phyloP scores from a whole-genome alignment of 53 echinoderm and acorn worm genomes.

The Echinometra lucunter region DNA sequence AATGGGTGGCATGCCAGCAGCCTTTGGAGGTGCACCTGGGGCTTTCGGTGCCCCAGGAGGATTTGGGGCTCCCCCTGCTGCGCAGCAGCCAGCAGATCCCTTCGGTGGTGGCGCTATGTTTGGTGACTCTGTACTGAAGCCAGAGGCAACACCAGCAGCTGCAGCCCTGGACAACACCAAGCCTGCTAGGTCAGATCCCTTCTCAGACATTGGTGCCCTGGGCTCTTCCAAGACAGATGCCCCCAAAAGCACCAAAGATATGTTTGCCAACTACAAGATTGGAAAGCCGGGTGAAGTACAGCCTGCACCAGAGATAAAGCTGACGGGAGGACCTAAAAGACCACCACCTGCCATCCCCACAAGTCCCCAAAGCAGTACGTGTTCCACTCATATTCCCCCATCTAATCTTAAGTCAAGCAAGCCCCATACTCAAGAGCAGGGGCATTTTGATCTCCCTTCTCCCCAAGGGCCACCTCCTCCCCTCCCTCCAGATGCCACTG shows the following conservation, averaged over 20 bases:
- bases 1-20: constrained; percentile 59
- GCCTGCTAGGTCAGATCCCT: constrained; percentile 83
- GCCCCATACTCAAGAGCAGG: constrained; percentile 26
- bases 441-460: constrained; percentile 85
- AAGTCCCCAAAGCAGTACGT: constrained; percentile 65
- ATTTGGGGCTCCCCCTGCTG: constrained; percentile 65
- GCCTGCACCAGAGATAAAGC: constrained; percentile 74
- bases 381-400: constrained; percentile 22
- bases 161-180: constrained; percentile 61
- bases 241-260: constrained; percentile 82
- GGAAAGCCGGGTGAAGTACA: constrained; percentile 89
- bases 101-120: constrained; percentile 57
- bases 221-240: constrained; percentile 68
- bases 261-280: constrained; percentile 90
- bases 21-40: constrained; percentile 66
- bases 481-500: constrained; percentile 76
- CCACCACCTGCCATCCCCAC: constrained; percentile 78
- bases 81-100: constrained; percentile 64
- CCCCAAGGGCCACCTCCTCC: constrained; percentile 94
- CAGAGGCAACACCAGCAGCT: constrained; percentile 74
- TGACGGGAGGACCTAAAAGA: constrained; percentile 68
- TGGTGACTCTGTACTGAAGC: constrained; percentile 72
- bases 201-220: constrained; percentile 83
- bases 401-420: not conserved
- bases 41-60: constrained; percentile 53